Conservation (phyloP, 2,113 vertebrate genomes). For the Gallinago media region DNA sequence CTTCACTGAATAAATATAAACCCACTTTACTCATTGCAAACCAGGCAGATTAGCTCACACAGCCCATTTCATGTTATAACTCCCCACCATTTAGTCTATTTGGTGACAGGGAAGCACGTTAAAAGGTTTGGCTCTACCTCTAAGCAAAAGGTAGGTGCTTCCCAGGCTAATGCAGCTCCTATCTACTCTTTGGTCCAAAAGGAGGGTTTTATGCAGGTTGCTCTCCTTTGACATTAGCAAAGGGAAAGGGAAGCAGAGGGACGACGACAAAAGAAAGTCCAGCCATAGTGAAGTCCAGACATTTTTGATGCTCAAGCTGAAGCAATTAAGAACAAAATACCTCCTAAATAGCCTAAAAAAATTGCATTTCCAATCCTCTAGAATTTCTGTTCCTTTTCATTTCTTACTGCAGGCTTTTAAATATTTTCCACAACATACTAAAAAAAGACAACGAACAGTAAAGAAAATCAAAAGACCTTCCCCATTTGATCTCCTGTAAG, state of each 20-base stretch:
- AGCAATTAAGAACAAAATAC: background rate
- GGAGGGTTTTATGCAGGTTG: background rate
- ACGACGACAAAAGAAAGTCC: background rate
- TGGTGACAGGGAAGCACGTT: background rate
- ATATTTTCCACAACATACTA: background rate
- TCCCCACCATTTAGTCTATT: background rate
- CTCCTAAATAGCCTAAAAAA: background rate
- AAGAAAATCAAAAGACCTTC: background rate
- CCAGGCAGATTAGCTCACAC: background rate
- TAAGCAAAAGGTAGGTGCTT: background rate
- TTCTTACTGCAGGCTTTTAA: background rate
- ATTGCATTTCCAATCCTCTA: background rate
- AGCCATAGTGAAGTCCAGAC: background rate
- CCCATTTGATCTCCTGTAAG: background rate
- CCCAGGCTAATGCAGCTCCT: background rate
- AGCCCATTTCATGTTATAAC: background rate
- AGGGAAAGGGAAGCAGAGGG: background rate
- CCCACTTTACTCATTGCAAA: background rate
- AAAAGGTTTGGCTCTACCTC: background rate
- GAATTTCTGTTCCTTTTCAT: background rate
- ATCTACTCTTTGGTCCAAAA: background rate
- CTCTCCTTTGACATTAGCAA: background rate
- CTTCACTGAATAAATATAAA: slow-evolving; percentile 25
- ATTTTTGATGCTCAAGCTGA: background rate
- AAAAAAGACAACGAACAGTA: background rate